These are phyloP conservation scores for Hedya salicella DNA, from an alignment of 2,888 invertebrate genomes.

Conservation along the genomic window DNA sequence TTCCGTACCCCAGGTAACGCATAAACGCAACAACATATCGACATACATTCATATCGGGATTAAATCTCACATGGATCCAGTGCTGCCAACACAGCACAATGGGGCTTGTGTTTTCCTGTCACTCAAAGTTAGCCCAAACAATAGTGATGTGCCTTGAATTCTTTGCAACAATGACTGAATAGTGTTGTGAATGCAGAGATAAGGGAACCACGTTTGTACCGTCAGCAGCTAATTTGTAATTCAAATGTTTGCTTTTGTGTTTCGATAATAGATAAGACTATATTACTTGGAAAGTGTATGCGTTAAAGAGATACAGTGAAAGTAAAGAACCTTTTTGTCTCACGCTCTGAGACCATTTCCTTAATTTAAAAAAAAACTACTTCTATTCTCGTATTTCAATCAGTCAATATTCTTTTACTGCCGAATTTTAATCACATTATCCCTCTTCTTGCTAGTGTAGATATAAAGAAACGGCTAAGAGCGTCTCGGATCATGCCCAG, in stretches of 20 bases:
- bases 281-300: constrained; percentile 12
- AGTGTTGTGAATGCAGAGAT: constrained; percentile 58
- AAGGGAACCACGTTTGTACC: constrained; percentile 65
- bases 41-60: constrained; percentile 28
- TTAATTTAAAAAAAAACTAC: neutral
- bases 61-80: constrained; percentile 44
- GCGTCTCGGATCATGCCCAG: too few species aligned
- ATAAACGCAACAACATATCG: constrained; percentile 18
- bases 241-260: constrained; percentile 32
- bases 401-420: too few species aligned
- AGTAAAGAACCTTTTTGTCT: neutral
- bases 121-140: constrained; percentile 66
- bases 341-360: neutral
- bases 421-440: too few species aligned
- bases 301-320: neutral
- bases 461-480: too few species aligned
- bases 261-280: constrained; percentile 1
- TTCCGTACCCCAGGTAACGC: constrained; percentile 11
- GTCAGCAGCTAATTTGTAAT: constrained; percentile 55
- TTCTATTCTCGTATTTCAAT: too few species aligned
- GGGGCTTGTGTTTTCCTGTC: constrained; percentile 67
- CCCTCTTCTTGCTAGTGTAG: too few species aligned
- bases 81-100: constrained; percentile 55
- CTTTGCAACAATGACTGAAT: constrained; percentile 64
- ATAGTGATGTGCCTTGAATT: constrained; percentile 67